Evolutionary conservation across 2,888 invertebrate species (phyloP), one percentile per base, ranked within the genome.

Genomic region (Zele albiditarsus): DNA sequence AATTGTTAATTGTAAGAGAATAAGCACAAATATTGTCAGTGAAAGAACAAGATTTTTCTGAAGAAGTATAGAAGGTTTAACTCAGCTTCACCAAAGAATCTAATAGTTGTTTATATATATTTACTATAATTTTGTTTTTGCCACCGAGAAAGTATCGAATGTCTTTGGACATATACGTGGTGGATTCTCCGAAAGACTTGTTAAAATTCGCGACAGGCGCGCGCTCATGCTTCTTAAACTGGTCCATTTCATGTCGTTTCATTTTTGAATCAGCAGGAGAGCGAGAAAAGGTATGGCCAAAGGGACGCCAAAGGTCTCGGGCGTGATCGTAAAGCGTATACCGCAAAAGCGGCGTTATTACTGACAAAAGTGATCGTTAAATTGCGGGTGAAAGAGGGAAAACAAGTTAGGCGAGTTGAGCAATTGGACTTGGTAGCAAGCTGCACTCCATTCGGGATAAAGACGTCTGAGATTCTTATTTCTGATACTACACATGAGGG

Each of bases 281-380:
- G 53, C 53, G 20, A 53, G 68, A 68, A 68, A 38, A 63, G 69
- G 69, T 57, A 69, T 74, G 74, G 70, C 74, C 74, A 74, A 74
- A 73, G 69, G 74, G 74, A 63, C 69, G 46, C 63, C 38, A 69
- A 65, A 65, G 69, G 74, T 74, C 74, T 65, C 38, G 23, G 69
- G 53, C 63, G 74, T 74, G 74, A 74, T 74, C 74, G 69, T 74
- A 70, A 70, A 74, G 63, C 67, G 63, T 31, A 63, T 70, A 65
- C 74, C 69, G 63, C 74, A 63, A 70, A 38, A 70, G 74, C 74
- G 63, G 69, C 74, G 69, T 74, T 74, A 74, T 70, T 74, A 70
- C 74, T 74, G 69, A 70, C 69, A 70, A 74, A 74, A 74, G 66
- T 70, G 74, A 74, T 74, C 69, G 74, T 74, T 74, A 74, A 74